Evolutionary conservation across 2,888 invertebrate species (phyloP).

Genomic region (Onchidella celtica): DNA sequence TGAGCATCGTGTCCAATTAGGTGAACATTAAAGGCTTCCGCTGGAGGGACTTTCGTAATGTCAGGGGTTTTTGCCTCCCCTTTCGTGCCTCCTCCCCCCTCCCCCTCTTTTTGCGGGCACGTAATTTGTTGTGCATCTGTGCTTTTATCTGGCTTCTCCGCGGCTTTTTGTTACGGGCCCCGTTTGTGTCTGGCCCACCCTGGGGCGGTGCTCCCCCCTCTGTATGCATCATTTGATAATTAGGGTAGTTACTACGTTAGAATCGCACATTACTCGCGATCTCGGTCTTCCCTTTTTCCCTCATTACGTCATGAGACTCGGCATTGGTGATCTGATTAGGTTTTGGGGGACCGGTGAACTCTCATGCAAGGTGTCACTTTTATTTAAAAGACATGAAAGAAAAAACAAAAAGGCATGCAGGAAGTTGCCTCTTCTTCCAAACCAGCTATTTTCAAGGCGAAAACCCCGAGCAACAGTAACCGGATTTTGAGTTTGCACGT

Average conservation of each 20-base stretch:
- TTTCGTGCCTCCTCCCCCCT: neutral
- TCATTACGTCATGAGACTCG: constrained; percentile 33
- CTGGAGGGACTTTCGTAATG: constrained; percentile 33
- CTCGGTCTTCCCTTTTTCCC: constrained; percentile 19
- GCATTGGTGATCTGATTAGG: constrained; percentile 26
- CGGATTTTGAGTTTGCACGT: too few species aligned
- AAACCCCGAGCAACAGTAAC: too few species aligned
- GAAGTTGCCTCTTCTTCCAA: too few species aligned
- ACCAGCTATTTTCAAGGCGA: too few species aligned
- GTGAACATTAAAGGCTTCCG: constrained; percentile 40
- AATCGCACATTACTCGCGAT: constrained; percentile 24
- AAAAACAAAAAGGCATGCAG: too few species aligned
- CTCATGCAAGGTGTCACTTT: too few species aligned
- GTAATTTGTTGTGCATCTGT: constrained; percentile 43
- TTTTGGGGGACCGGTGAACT: too few species aligned
- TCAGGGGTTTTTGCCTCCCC: neutral
- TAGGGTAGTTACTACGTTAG: constrained; percentile 42
- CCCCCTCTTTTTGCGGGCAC: constrained; percentile 20
- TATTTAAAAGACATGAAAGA: too few species aligned
- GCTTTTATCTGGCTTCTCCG: constrained; percentile 33
- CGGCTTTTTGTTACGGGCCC: constrained; percentile 24
- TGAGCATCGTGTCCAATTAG: constrained; percentile 35
- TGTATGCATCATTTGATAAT: constrained; percentile 39
- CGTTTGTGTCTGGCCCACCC: neutral
- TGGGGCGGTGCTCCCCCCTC: neutral